A percentile compares a stretch with the other conserved stretches of the same genome.
phyloP scores from a whole-genome alignment of 2,113 vertebrate species.

The Mesocricetus auratus region DNA sequence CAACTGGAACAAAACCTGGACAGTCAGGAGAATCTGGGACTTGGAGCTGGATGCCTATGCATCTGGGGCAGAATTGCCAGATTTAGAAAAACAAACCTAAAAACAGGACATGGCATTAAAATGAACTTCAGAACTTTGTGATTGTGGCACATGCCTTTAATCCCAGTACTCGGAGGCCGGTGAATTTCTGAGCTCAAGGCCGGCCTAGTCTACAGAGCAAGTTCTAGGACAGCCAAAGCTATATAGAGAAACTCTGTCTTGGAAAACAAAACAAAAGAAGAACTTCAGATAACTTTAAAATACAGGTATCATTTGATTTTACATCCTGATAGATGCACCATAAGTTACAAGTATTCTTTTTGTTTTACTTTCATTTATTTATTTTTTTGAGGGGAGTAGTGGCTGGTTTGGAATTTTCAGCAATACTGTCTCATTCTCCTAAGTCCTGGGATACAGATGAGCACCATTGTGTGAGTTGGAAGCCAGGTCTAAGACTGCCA shows the following conservation, averaged over 20 bases:
- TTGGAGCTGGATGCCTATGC: background rate
- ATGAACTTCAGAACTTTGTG: background rate
- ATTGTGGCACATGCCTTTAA: background rate
- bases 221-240: background rate
- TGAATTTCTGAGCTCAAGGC: background rate
- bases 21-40: background rate
- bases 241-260: background rate
- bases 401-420: background rate
- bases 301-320: background rate
- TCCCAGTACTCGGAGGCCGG: background rate
- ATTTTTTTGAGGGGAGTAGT: background rate
- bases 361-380: background rate
- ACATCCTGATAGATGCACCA: background rate
- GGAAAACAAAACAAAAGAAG: background rate
- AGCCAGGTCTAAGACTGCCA: background rate
- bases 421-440: background rate
- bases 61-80: background rate
- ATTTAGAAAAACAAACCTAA: constrained; percentile 6
- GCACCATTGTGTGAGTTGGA: background rate
- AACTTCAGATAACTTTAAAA: constrained; percentile 9
- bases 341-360: background rate
- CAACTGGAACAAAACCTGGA: background rate
- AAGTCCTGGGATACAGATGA: background rate
- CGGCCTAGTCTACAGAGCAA: background rate
- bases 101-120: constrained; percentile 11